Evolutionary conservation across 2,888 invertebrate species (phyloP), one percentile per base, ranked within the genome.

Genomic region (Acronicta leporina): DNA sequence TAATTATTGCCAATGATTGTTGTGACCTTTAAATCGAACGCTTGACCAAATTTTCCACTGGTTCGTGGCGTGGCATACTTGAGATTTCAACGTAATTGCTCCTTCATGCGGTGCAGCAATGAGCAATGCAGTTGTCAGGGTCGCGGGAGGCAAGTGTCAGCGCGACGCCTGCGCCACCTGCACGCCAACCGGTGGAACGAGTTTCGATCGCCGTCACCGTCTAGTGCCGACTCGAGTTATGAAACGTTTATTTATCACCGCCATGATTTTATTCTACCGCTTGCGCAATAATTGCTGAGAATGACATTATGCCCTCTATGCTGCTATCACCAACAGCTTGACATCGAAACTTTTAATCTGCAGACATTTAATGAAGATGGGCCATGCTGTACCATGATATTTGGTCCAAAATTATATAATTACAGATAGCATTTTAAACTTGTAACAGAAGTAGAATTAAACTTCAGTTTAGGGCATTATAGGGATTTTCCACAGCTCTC

Each of bases 161-260:
- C 70, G 74, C 72, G 79, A 80, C 80, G 77, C 80, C 73, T 74
- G 68, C 79, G 77, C 83, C 90, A 90, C 91, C 90, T 88, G 92
- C 88, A 73, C 65, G 56, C 68, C 58, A 77, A 92, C 92, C 86
- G 87, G 92, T 90, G 79, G 50, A 72, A 86, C 89, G 63, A 82
- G 90, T 91, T 87, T 76, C 77, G 72, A 81, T 74, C 80, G 69
- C 78, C 73, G 70, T 77, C 73, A 66, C 75, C 75, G 81, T 79
- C 82, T 86, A 83, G 75, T 75, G 73, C 77, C 75, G 64, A 75
- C 73, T 79, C 77, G 75, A 79, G 84, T 91, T 91, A 89, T 89
- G 88, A 91, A 90, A 91, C 85, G 79, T 87, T 68, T 82, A 88
- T 88, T 89, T 89, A 88, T 86, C 81, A 75, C 63, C 76, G 80